Evolutionary conservation across 2,797 vertebrate genomes (phyloP).

Genomic region (Falco novaeseelandiae): DNA sequence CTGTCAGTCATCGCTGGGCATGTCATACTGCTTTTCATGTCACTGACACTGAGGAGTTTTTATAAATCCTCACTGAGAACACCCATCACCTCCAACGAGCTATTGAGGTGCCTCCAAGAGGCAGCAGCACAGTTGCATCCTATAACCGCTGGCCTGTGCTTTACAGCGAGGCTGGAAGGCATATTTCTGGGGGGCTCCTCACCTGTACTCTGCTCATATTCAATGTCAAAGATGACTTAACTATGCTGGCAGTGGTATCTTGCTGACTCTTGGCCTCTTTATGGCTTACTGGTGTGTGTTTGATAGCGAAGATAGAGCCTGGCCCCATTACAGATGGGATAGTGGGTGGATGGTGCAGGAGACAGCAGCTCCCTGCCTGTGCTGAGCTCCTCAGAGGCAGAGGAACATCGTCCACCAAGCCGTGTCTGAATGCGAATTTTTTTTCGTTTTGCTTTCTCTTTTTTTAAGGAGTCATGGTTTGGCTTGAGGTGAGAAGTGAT

Average conservation of each 20-base stretch:
- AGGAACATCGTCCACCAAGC: background rate
- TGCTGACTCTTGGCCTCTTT: background rate
- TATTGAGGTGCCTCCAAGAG: background rate
- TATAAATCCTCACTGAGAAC: background rate
- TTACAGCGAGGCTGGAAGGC: background rate
- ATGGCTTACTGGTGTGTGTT: background rate
- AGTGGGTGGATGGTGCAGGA: background rate
- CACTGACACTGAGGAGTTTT: background rate
- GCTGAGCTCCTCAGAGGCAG: background rate
- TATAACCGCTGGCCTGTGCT: fast-evolving
- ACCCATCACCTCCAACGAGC: background rate
- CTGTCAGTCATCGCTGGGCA: background rate
- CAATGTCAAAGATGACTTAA: background rate
- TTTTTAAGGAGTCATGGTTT: background rate
- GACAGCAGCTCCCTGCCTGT: background rate
- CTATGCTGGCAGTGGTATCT: background rate
- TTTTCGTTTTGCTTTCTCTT: background rate
- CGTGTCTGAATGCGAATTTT: background rate
- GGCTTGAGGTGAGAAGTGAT: background rate
- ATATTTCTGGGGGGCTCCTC: background rate
- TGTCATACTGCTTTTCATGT: fast-evolving
- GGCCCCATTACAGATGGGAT: background rate
- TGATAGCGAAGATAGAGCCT: background rate
- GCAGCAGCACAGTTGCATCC: fast-evolving
- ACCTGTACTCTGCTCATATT: background rate